These are phyloP conservation scores for Hipposideros armiger DNA, from an alignment of 2,113 vertebrate genomes.

Conservation along the genomic window DNA sequence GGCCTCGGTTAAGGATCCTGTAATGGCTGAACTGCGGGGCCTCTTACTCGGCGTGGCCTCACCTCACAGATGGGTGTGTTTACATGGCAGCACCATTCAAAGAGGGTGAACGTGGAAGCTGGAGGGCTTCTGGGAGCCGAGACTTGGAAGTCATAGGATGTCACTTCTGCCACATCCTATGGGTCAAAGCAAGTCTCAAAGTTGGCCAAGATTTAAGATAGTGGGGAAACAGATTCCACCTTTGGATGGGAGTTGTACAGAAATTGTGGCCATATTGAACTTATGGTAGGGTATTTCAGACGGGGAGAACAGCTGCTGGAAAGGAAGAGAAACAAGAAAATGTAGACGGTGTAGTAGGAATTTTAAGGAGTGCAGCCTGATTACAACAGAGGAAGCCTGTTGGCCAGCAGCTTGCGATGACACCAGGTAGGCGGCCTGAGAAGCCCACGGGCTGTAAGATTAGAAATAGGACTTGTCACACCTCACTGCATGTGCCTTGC, in stretches of 20 bases:
- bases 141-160: neutral
- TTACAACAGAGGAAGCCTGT: constrained; percentile 11
- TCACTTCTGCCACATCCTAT: neutral
- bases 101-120: neutral
- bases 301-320: neutral
- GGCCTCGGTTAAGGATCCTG: neutral
- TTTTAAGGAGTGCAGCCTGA: neutral
- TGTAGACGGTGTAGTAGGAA: neutral
- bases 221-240: neutral
- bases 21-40: neutral
- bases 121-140: neutral
- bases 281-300: neutral
- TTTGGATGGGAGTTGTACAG: neutral
- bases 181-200: neutral
- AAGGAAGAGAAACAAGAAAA: neutral
- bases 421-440: neutral
- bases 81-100: neutral
- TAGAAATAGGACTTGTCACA: neutral
- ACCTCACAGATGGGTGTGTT: neutral
- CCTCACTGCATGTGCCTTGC: neutral
- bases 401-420: neutral
- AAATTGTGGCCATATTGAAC: neutral
- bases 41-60: neutral
- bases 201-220: neutral
- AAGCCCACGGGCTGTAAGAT: neutral